Evolutionary conservation across 2,888 invertebrate genomes (phyloP).

Genomic region (Tridacna gigas): DNA sequence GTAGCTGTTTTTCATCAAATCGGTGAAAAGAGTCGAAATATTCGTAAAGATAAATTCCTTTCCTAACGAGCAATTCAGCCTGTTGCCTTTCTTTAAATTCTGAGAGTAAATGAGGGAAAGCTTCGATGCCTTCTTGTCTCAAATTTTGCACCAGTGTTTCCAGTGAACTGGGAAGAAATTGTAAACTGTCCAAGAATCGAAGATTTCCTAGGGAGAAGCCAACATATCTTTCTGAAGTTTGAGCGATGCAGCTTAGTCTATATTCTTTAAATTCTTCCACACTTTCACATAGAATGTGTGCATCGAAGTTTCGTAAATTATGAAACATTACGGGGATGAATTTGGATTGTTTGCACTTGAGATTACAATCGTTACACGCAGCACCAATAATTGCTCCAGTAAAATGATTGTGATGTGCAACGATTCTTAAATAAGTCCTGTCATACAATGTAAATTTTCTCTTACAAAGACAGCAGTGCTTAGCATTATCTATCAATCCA

Average conservation of each 20-base stretch:
- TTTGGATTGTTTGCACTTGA: slow-evolving; percentile 3
- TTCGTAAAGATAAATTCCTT: slow-evolving; percentile 82
- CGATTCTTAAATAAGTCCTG: not conserved
- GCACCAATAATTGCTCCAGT: slow-evolving; percentile 2
- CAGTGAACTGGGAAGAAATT: slow-evolving; percentile 36
- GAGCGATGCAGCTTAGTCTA: slow-evolving; percentile 15
- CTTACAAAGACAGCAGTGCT: slow-evolving; percentile 11
- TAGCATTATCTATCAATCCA: not conserved
- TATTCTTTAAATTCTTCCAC: slow-evolving; percentile 3
- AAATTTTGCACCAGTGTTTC: slow-evolving; percentile 39
- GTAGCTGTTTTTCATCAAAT: slow-evolving; percentile 30
- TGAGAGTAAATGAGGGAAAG: not conserved
- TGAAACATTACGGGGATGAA: slow-evolving; percentile 35
- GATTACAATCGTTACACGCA: slow-evolving; percentile 5
- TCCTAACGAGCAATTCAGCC: slow-evolving; percentile 49
- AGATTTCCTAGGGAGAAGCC: slow-evolving; percentile 35
- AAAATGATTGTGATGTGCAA: slow-evolving; percentile 21
- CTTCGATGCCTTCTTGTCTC: not conserved
- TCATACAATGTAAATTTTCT: not conserved
- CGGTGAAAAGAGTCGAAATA: slow-evolving; percentile 68
- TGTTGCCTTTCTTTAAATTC: slow-evolving; percentile 14
- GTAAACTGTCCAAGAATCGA: slow-evolving; percentile 42
- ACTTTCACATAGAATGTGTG: slow-evolving; percentile 35
- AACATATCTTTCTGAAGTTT: slow-evolving; percentile 39
- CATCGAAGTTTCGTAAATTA: slow-evolving; percentile 39